Evolutionary conservation across 2,113 vertebrate species (phyloP), one percentile per base, ranked within the genome.

Genomic region (Anthoscopus minutus): DNA sequence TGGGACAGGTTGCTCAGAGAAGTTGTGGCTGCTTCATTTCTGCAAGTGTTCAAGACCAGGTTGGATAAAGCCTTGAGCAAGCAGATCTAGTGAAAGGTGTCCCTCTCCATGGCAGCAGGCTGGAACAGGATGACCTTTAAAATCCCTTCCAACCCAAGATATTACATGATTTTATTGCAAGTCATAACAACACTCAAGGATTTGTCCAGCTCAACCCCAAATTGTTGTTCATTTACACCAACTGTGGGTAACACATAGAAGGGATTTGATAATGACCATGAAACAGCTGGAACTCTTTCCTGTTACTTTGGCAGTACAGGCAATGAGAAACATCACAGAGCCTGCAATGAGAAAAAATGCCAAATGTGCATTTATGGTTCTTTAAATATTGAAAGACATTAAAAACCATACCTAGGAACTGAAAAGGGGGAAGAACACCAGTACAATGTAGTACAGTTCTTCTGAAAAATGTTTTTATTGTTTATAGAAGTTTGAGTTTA

Each of bases 341-440:
- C 6, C 7, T 44, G 19, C 24, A 65, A 47, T 0, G 0, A 62
- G 8, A 2, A 8, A 69, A 89, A 81, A 33, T 25, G 8, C 5
- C 24, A 48, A 33, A 77, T 61, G 47, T 8, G 1, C 37, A 42
- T 78, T 77, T 64, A 25, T 51, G 44, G 14, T 10, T 83, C 33
- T 88, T 66, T 42, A 67, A 27, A 6, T 50, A 23, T 21, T 40
- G 38, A 74, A 66, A 69, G 47, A 18, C 28, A 38, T 2, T 30
- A 18, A 53, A 88, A 79, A 6, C 4, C 19, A 30, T 33, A 62
- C 5, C 35, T 42, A 42, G 79, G 11, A 58, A 70, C 13, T 18
- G 7, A 22, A 78, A 48, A 66, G 7, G 10, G 18, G 13, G 21
- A 38, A 51, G 21, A n/a, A 6, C 16, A 85, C 2, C 24, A 45